A percentile compares a stretch with the other conserved stretches of the same genome.
Evolutionary conservation across 2,113 vertebrate genomes (phyloP).

Genomic region (Leptodactylus fuscus): DNA sequence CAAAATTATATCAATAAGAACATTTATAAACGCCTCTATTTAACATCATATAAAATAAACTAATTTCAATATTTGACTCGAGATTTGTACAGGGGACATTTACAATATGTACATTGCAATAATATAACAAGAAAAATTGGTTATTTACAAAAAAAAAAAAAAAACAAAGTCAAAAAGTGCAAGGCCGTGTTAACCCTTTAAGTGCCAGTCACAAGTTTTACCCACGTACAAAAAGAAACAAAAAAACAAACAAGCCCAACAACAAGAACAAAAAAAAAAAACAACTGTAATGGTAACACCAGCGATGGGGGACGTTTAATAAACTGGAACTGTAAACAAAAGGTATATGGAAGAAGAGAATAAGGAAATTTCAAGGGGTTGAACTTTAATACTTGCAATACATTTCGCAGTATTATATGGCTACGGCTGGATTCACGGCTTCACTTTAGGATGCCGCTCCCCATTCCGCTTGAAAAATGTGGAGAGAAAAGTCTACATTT

Average conservation of each 20-base stretch:
- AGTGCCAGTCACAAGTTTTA: conserved; percentile 10
- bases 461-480: too few relatives aligned
- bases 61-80: conserved; percentile 65
- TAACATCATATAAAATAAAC: conserved; percentile 75
- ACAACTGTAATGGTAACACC: neutral
- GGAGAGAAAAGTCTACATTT: too few relatives aligned
- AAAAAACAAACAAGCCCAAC: too few relatives aligned
- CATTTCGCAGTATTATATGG: too few relatives aligned
- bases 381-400: too few relatives aligned
- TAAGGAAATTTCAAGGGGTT: too few relatives aligned
- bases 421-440: too few relatives aligned
- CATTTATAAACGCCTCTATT: conserved; percentile 71
- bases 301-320: neutral
- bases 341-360: neutral
- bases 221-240: neutral
- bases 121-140: conserved; percentile 65
- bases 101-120: conserved; percentile 67
- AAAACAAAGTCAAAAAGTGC: conserved; percentile 73
- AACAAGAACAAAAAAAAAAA: neutral
- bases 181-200: conserved; percentile 67
- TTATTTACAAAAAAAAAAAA: conserved; percentile 72
- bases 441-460: too few relatives aligned
- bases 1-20: conserved; percentile 72
- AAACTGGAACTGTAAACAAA: conserved; percentile 19
- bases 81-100: conserved; percentile 61